phyloP scores from a whole-genome alignment of 1,140 invertebrate genomes.

The Wasmannia auropunctata region DNA sequence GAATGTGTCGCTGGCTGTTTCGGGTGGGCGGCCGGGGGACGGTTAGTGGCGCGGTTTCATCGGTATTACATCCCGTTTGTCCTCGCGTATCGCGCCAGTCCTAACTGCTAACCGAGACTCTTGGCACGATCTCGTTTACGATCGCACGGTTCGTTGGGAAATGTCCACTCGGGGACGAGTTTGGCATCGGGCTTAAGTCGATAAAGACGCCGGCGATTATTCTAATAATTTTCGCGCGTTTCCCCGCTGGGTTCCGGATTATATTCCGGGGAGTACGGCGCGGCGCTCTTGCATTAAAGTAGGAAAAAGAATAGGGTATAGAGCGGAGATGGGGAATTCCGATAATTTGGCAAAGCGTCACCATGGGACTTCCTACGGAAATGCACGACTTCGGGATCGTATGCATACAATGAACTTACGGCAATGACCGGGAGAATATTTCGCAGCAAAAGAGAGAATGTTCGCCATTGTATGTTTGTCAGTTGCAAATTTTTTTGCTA shows the following conservation, averaged over 20 bases:
- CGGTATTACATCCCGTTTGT: constrained; percentile 21
- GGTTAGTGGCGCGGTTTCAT: constrained; percentile 31
- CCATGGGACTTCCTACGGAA: background rate
- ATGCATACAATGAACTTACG: constrained; percentile 1
- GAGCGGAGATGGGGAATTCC: background rate
- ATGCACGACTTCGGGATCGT: background rate
- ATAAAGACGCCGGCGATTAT: constrained; percentile 72
- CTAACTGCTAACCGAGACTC: constrained; percentile 48
- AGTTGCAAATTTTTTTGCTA: background rate
- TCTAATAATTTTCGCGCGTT: constrained; percentile 68
- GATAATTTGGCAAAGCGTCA: constrained; percentile 52
- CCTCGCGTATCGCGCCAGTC: constrained; percentile 10
- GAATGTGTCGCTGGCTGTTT: constrained; percentile 25
- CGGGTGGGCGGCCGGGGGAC: background rate
- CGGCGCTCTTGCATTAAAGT: constrained; percentile 25
- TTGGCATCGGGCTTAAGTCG: constrained; percentile 69
- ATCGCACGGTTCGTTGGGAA: constrained; percentile 60
- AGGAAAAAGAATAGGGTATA: constrained; percentile 2
- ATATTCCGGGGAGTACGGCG: constrained; percentile 4
- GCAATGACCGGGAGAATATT: background rate
- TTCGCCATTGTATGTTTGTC: background rate
- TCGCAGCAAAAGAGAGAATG: background rate
- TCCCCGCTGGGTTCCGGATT: background rate
- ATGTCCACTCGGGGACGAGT: constrained; percentile 41
- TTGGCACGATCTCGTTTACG: constrained; percentile 68